Base-by-base conservation (phyloP, 2,888 invertebrate genomes). In the Temnothorax ravouxi region DNA sequence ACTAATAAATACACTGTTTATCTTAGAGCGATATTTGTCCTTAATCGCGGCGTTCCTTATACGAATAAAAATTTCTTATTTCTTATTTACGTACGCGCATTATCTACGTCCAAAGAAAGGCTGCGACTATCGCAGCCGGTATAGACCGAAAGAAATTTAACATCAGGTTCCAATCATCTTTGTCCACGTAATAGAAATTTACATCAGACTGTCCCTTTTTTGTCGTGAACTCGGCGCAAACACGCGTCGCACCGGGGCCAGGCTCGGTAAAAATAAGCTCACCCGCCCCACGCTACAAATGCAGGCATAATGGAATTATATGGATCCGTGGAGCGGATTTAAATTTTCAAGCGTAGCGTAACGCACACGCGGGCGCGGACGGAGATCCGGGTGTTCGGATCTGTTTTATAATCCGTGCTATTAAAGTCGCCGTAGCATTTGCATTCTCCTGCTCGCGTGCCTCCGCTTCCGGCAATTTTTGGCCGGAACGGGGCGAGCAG, bases 361-460 rank as follows among this genome's bases (percentile, higher is more conserved):
- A 67, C 81, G 71, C 87, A 71, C 87, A 79, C 77, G 66, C 71
- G 72, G 66, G 66, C 77, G 75, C 66, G 64, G 66, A 47, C 29
- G 66, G 66, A 88, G 66, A 89, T 87, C 83, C 87, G 56, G 72
- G 86, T 86, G 87, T 89, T 88, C 77, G 88, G 88, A 88, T 90
- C 84, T 84, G 84, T 89, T 90, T 89, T 86, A 87, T 89, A 90
- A 89, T 87, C 86, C 85, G 56, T 83, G 84, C 86, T 88, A 89
- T 88, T 89, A 89, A 89, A 89, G 87, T 88, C 86, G 88, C 85
- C 86, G 83, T 67, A 52, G 77, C 81, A 86, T 87, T 87, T 89
- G 85, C 87, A 87, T 88, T 85, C 64, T 52, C 82, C 59, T 52
- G 41, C 76, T 52, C 80, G 47, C 72, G 52, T 71, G 69, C 44